These are phyloP conservation scores for Luidia sarsii DNA, from an alignment of 53 echinoderm and acorn worm species.

Conservation along the genomic window DNA sequence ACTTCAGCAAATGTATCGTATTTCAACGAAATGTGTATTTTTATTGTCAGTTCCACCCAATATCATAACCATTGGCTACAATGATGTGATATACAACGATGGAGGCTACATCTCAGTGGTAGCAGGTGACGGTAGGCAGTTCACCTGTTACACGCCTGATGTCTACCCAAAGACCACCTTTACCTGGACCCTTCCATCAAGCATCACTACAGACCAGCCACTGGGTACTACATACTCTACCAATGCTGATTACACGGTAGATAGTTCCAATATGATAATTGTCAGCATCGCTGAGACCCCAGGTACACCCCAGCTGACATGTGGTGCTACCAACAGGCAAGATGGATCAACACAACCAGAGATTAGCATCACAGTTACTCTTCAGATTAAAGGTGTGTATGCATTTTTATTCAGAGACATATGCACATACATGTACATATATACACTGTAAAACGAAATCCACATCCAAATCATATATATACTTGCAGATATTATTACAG, in stretches of 20 bases:
- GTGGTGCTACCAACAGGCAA: conserved; percentile 35
- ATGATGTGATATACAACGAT: background rate
- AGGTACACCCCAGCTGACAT: background rate
- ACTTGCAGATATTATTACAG: no score
- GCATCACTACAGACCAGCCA: background rate
- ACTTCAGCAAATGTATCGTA: no score
- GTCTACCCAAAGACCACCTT: conserved; percentile 5
- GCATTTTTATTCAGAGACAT: no score
- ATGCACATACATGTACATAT: no score
- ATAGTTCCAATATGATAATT: conserved; percentile 5
- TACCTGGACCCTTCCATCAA: background rate
- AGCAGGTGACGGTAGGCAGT: background rate
- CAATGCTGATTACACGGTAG: background rate
- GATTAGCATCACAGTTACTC: background rate
- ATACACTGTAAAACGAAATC: no score
- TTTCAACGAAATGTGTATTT: no score
- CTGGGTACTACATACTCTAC: background rate
- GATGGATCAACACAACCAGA: conserved; percentile 3
- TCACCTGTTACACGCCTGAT: background rate
- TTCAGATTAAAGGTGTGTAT: conserved; percentile 3
- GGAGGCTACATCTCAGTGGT: background rate
- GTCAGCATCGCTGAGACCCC: conserved; percentile 19
- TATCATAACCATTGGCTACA: background rate
- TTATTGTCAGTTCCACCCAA: background rate
- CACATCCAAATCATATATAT: no score